Base-by-base conservation (phyloP, 2,797 vertebrate species). In the Pelodytes ibericus region DNA sequence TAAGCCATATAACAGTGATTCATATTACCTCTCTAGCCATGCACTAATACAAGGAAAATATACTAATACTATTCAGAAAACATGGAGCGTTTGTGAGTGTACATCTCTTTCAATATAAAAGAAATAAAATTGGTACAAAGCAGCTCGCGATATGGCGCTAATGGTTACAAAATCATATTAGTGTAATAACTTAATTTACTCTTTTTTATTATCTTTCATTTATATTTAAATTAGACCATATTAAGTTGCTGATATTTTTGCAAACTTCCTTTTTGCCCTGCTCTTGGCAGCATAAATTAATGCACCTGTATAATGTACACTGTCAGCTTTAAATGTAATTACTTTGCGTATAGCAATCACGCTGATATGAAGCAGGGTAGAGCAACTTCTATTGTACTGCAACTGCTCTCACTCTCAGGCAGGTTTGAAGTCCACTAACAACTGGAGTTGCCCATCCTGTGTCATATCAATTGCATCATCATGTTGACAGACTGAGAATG, bases 81-180 rank as follows among this genome's bases (percentile, higher is more conserved):
- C 3, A 49, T 4, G 2, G 44, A 1, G 16, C 22, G n/a, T 53
- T 53, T 53, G 13, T 22, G 18, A 15, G 3, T 22, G 11, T 22
- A 24, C n/a, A 53, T 53, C 49, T 24, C 11, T 39, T 53, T 53
- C 49, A 53, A 53, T 53, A 20, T 24, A 53, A 22, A 53, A 53
- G n/a, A 53, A 53, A 53, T 53, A 22, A 53, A 53, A 53, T 22
- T 53, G 49, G 20, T 53, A 53, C 3, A 53, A 53, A 53, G 49
- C 49, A 53, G 49, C 20, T 53, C 49, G 3, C n/a, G 11, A 24
- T 22, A 7, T 24, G n/a, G 5, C 4, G 6, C 49, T 53, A 53
- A 24, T 53, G n/a, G n/a, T 53, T 53, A n/a, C 49, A 53, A 53
- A 53, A 53, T 53, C 49, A 22, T 53, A 53, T 20, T 22, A 53